phyloP scores from a whole-genome alignment of 1,140 invertebrate genomes.

The Brachionus plicatilis region DNA sequence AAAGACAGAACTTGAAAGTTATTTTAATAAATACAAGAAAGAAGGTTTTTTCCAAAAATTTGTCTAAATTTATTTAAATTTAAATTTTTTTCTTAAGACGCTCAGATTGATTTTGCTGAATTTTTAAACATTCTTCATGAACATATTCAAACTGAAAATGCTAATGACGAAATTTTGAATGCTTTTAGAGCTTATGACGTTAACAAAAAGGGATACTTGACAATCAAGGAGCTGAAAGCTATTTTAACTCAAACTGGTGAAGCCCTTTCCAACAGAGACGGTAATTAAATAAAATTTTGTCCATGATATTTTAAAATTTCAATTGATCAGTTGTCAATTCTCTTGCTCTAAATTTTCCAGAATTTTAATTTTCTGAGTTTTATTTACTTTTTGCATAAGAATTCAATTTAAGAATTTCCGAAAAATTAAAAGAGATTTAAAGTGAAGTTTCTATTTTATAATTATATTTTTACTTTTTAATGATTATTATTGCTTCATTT shows the following conservation, averaged over 20 bases:
- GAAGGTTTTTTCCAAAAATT: not conserved
- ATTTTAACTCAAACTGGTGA: slow-evolving; percentile 26
- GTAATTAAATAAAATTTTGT: not conserved
- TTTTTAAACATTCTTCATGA: slow-evolving; percentile 24
- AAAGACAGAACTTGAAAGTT: not conserved
- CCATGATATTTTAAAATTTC: not conserved
- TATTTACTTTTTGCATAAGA: no score
- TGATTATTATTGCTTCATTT: no score
- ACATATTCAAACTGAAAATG: not conserved
- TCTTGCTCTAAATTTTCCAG: no score
- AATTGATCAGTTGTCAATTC: no score
- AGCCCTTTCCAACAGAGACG: slow-evolving; percentile 13
- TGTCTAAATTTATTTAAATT: not conserved
- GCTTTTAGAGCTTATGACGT: slow-evolving; percentile 38
- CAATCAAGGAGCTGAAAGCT: not conserved
- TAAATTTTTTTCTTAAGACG: not conserved
- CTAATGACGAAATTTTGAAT: not conserved
- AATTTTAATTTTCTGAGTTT: no score
- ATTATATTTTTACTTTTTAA: no score
- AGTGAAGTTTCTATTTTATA: no score
- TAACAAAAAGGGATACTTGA: slow-evolving; percentile 20
- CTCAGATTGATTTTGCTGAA: slow-evolving; percentile 26
- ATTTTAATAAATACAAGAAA: slow-evolving; percentile 38
- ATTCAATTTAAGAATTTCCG: no score
- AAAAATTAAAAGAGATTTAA: no score